Evolutionary conservation across 2,888 invertebrate genomes (phyloP).

Genomic region (Drosophila neonasuta): DNA sequence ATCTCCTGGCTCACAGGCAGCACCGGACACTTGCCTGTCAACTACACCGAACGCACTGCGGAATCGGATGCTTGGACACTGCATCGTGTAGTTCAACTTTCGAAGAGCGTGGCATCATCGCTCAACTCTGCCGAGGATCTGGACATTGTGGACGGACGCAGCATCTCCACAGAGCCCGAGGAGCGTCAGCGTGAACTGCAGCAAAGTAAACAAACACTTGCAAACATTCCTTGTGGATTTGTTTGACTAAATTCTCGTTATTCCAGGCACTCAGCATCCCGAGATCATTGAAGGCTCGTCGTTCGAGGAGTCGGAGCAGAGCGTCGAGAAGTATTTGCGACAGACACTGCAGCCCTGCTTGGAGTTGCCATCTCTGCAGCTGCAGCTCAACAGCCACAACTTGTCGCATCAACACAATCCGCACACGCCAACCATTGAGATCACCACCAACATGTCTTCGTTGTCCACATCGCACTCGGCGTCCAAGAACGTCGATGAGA

Average conservation of each 20-base stretch:
- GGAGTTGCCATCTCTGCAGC: constrained; percentile 75
- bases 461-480: constrained; percentile 53
- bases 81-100: constrained; percentile 87
- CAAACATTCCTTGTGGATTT: not conserved
- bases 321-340: constrained; percentile 79
- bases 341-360: constrained; percentile 79
- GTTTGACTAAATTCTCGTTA: not conserved
- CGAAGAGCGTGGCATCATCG: constrained; percentile 81
- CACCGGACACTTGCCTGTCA: constrained; percentile 90
- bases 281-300: constrained; percentile 80
- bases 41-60: constrained; percentile 91
- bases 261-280: constrained; percentile 62
- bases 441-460: constrained; percentile 71
- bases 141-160: constrained; percentile 80
- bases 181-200: constrained; percentile 76
- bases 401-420: constrained; percentile 62
- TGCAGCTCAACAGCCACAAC: constrained; percentile 62
- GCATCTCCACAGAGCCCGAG: constrained; percentile 77
- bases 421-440: constrained; percentile 75
- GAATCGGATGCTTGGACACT: constrained; percentile 96
- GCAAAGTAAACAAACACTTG: constrained; percentile 62
- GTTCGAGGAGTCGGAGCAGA: constrained; percentile 80
- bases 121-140: constrained; percentile 80
- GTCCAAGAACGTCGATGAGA: constrained; percentile 69
- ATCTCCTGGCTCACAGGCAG: constrained; percentile 84